phyloP scores from a whole-genome alignment of 1,140 invertebrate genomes.

The Calycopis cecrops region DNA sequence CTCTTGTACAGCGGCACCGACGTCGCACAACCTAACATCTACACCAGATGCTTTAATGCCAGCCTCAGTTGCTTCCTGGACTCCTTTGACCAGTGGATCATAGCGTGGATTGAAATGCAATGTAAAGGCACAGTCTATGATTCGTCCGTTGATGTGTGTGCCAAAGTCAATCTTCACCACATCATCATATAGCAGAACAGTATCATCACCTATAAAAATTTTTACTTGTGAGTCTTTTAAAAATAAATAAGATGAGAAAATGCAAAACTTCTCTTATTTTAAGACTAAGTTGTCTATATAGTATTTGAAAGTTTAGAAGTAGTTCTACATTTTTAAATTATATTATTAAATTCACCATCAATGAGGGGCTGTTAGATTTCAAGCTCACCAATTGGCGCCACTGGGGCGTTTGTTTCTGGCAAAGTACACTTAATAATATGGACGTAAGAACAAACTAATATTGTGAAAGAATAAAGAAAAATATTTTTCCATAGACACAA shows the following conservation, averaged over 20 bases:
- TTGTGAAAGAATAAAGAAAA: no score
- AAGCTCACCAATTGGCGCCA: no score
- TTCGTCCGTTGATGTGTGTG: constrained; percentile 98
- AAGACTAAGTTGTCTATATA: no score
- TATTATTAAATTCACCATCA: no score
- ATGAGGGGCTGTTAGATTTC: no score
- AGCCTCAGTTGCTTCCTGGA: constrained; percentile 98
- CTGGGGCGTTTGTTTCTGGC: no score
- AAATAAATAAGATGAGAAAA: constrained; percentile 1
- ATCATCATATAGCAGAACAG: constrained; percentile 96
- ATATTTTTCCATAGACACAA: no score
- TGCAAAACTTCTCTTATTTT: background rate
- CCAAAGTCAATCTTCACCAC: constrained; percentile 99
- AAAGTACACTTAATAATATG: no score
- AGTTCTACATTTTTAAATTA: no score
- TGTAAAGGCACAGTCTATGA: constrained; percentile 99
- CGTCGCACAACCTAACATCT: constrained; percentile 97
- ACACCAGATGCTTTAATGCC: constrained; percentile 97
- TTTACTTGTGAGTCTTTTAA: constrained; percentile 3
- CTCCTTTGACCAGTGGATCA: constrained; percentile 96
- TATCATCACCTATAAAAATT: constrained; percentile 83
- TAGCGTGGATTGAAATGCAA: constrained; percentile 97
- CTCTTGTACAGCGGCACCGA: constrained; percentile 98
- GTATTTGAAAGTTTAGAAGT: no score
- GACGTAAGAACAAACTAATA: no score